phyloP scores from a whole-genome alignment of 2,797 vertebrate species.

The Borostomias antarcticus region DNA sequence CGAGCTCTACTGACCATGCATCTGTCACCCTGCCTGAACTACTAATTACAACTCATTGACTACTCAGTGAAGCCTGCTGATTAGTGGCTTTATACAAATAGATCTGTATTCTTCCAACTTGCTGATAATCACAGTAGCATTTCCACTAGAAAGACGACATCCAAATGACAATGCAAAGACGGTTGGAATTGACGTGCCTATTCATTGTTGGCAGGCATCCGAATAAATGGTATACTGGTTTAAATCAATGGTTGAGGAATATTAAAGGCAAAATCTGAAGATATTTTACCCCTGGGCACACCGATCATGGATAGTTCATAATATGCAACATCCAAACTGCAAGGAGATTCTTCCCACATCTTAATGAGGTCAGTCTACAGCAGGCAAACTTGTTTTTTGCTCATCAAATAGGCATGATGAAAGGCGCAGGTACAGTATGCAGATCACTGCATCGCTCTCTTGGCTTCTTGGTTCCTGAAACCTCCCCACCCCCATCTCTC shows the following conservation, averaged over 20 bases:
- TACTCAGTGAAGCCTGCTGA: not conserved
- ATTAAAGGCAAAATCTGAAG: not conserved
- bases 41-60: not conserved
- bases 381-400: constrained; percentile 1
- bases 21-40: not conserved
- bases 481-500: not conserved
- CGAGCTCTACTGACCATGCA: not conserved
- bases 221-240: not conserved
- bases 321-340: constrained; percentile 2
- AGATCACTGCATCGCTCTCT: not conserved
- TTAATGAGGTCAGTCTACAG: constrained; percentile 8
- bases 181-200: not conserved
- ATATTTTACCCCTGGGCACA: not conserved
- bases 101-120: not conserved
- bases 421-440: no score
- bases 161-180: not conserved
- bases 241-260: not conserved
- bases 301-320: not conserved
- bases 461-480: not conserved
- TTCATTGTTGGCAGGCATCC: not conserved
- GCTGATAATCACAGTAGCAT: not conserved
- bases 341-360: not conserved
- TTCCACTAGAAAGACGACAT: not conserved
- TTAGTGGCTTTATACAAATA: not conserved
- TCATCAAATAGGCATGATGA: constrained; percentile 10